Conservation (phyloP, 2,888 invertebrate species). For the Orthosia cruda region DNA sequence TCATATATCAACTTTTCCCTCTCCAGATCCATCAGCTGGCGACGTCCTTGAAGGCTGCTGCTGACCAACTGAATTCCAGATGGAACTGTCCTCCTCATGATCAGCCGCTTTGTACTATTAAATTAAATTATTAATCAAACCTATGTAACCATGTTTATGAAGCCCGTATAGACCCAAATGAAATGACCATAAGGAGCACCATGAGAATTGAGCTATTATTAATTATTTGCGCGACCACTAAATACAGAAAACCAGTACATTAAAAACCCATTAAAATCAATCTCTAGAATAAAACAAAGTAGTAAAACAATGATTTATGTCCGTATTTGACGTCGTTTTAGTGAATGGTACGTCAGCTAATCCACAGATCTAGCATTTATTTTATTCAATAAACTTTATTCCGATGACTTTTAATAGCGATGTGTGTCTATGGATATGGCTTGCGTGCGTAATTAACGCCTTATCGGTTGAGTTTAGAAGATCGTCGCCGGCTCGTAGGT, state of each 20-base stretch:
- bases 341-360: conserved; percentile 43
- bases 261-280: conserved; percentile 55
- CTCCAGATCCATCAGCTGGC: no score
- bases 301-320: conserved; percentile 61
- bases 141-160: not conserved
- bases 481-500: conserved; percentile 37
- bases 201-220: conserved; percentile 3
- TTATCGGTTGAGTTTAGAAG: conserved; percentile 42
- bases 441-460: conserved; percentile 67
- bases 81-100: no score
- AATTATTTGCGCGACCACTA: conserved; percentile 5
- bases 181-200: not conserved
- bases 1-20: no score
- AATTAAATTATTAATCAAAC: no score
- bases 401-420: conserved; percentile 57
- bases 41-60: no score
- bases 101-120: no score
- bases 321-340: conserved; percentile 39
- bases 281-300: conserved; percentile 45
- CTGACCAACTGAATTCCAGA: no score
- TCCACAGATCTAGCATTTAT: conserved; percentile 34
- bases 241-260: conserved; percentile 31
- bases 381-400: conserved; percentile 58
- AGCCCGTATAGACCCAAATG: not conserved
- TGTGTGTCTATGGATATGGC: conserved; percentile 62